A percentile compares a stretch with the other conserved stretches of the same genome.
phyloP scores from a whole-genome alignment of 92 coral and sea anemone species.

The Palythoa heliodiscus region DNA sequence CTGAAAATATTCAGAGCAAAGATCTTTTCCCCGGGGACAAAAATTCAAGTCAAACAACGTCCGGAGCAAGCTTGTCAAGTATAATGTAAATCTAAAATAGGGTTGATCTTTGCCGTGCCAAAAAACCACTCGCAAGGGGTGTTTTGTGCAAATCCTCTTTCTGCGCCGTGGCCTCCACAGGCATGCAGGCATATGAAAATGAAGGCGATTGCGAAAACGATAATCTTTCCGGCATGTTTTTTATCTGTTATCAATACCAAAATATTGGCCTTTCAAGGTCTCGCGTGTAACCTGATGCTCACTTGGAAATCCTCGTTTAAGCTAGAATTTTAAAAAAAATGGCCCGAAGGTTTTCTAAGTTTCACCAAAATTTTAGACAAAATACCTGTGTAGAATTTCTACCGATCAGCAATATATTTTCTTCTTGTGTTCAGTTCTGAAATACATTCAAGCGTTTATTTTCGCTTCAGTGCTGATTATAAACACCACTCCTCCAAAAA shows the following conservation, averaged over 20 bases:
- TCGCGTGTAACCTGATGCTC: neutral
- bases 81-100: too few species aligned
- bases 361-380: neutral
- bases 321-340: neutral
- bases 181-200: too few species aligned
- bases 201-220: too few species aligned
- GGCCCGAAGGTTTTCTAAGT: neutral
- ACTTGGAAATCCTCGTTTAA: slow-evolving; percentile 6
- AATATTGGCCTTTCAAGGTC: neutral
- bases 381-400: neutral
- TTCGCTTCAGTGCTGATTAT: neutral
- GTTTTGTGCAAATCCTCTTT: too few species aligned
- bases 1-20: too few species aligned
- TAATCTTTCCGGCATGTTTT: neutral
- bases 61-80: too few species aligned
- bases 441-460: neutral
- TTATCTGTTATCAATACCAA: neutral
- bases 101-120: too few species aligned
- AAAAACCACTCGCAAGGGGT: too few species aligned
- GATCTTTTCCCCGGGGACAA: too few species aligned
- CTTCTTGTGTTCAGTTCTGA: neutral
- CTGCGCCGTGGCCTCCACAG: too few species aligned
- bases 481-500: slow-evolving; percentile 3
- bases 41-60: too few species aligned
- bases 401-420: neutral